These are phyloP conservation scores for Plebejus melissa DNA, from an alignment of 2,888 invertebrate genomes.

Conservation along the genomic window DNA sequence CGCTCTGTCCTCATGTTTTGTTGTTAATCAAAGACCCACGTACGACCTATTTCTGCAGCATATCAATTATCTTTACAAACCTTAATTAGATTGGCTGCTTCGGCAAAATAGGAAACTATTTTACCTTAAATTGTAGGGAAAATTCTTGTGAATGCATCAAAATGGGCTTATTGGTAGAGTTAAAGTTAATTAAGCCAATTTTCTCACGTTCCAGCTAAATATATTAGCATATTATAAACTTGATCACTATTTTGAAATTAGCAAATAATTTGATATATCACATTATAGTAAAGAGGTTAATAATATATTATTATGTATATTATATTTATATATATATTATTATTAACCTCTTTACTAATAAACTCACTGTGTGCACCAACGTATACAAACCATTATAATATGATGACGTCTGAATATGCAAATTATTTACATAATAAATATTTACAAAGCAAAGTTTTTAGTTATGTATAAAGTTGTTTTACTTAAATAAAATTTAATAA, in stretches of 20 bases:
- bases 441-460: background rate
- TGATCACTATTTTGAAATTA: too few relatives aligned
- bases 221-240: too few relatives aligned
- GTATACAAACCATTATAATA: too few relatives aligned
- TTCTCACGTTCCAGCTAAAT: background rate
- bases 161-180: background rate
- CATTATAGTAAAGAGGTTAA: too few relatives aligned
- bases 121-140: background rate
- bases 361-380: too few relatives aligned
- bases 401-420: too few relatives aligned
- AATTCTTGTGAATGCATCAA: background rate
- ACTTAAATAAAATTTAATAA: background rate
- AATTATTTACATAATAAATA: too few relatives aligned
- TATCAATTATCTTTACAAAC: conserved; percentile 12
- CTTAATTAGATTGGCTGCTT: conserved; percentile 1
- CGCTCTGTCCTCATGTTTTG: background rate
- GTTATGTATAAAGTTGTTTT: background rate
- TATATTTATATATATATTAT: too few relatives aligned
- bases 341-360: too few relatives aligned
- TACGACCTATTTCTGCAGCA: conserved; percentile 4
- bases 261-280: too few relatives aligned
- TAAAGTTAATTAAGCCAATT: background rate
- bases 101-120: background rate
- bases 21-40: conserved; percentile 11
- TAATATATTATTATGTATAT: too few relatives aligned